These are phyloP conservation scores for Dolichotis patagonum DNA, from an alignment of 2,113 vertebrate species.

Conservation along the genomic window DNA sequence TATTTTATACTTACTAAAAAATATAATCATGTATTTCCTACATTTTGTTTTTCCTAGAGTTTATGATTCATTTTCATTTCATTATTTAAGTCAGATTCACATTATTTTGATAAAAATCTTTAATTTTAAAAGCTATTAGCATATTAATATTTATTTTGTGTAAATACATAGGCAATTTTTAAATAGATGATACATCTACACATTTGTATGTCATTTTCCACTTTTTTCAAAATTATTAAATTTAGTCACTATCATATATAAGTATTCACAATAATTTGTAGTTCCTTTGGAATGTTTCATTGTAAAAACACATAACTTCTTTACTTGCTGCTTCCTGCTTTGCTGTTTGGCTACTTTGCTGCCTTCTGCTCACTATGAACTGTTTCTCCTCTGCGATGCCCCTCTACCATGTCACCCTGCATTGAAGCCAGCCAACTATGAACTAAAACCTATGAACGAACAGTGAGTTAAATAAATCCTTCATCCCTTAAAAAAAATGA, in stretches of 20 bases:
- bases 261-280: constrained; percentile 46
- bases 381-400: too few relatives aligned
- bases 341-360: too few relatives aligned
- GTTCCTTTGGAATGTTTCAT: not conserved
- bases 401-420: too few relatives aligned
- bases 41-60: not conserved
- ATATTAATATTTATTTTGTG: not conserved
- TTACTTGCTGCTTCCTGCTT: too few relatives aligned
- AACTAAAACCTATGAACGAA: too few relatives aligned
- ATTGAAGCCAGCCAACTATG: too few relatives aligned
- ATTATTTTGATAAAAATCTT: constrained; percentile 10
- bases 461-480: too few relatives aligned
- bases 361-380: too few relatives aligned
- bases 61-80: constrained; percentile 20
- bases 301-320: not conserved
- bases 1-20: not conserved
- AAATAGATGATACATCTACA: not conserved
- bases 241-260: constrained; percentile 9
- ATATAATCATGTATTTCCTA: not conserved
- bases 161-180: not conserved
- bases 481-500: not conserved
- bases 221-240: not conserved
- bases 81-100: constrained; percentile 26
- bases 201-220: constrained; percentile 3
- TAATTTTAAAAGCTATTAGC: not conserved